These are phyloP conservation scores for Spondyliosoma cantharus DNA, from an alignment of 2,797 vertebrate genomes.

Conservation along the genomic window DNA sequence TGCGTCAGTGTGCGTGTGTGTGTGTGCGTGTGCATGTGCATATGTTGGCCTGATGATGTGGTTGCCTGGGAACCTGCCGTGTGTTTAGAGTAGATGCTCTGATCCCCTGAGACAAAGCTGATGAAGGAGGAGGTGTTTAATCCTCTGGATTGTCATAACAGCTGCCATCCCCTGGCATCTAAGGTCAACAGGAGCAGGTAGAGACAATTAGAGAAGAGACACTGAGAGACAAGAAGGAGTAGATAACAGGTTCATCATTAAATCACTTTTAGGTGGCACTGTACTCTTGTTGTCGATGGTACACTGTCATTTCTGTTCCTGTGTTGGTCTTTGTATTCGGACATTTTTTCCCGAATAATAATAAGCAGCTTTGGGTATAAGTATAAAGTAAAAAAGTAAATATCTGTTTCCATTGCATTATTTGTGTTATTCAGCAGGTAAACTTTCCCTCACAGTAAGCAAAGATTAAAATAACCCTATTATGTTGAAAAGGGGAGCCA, in stretches of 20 bases:
- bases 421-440: too few species aligned
- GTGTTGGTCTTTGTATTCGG: too few species aligned
- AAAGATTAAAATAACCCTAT: too few species aligned
- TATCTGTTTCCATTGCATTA: too few species aligned
- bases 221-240: conserved; percentile 2
- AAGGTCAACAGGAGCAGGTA: conserved; percentile 53
- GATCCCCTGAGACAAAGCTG: conserved; percentile 51
- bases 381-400: too few species aligned
- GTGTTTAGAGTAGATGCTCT: conserved; percentile 57
- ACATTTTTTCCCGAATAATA: too few species aligned
- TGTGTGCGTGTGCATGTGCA: conserved; percentile 26
- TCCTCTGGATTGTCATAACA: conserved; percentile 60
- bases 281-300: not conserved
- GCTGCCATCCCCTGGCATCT: conserved; percentile 47
- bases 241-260: not conserved
- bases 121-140: conserved; percentile 62
- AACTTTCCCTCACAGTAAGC: too few species aligned
- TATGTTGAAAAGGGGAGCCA: too few species aligned
- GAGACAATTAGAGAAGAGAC: conserved; percentile 18
- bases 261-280: not conserved
- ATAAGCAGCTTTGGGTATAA: too few species aligned
- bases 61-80: conserved; percentile 65
- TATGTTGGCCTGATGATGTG: conserved; percentile 40
- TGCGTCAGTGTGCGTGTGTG: conserved; percentile 13
- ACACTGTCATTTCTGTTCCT: not conserved